Percentiles rank a stretch among this genome's conserved stretches.
Conservation (phyloP, 2,113 vertebrate species). For the Pelusios castaneus region DNA sequence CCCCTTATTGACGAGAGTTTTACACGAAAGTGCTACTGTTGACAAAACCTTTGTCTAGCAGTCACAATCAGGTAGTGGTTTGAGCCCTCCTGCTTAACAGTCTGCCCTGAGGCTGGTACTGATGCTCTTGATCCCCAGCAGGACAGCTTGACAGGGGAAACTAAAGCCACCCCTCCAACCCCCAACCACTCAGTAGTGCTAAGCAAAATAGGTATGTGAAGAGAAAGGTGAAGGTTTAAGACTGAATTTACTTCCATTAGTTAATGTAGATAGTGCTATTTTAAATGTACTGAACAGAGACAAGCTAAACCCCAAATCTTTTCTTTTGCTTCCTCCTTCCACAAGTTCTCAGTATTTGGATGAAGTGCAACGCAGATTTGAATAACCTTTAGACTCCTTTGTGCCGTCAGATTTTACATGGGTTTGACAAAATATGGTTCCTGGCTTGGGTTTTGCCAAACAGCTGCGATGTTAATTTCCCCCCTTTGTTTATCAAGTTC, state of each 20-base stretch:
- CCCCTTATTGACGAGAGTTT: too few relatives aligned
- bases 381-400: background rate
- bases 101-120: too few relatives aligned
- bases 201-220: background rate
- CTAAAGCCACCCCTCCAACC: too few relatives aligned
- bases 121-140: background rate
- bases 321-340: background rate
- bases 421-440: rapidly evolving
- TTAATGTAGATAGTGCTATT: background rate
- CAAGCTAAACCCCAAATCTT: background rate
- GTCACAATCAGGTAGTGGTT: too few relatives aligned
- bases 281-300: background rate
- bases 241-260: background rate
- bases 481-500: background rate
- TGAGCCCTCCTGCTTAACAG: too few relatives aligned
- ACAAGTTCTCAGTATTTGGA: background rate
- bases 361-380: background rate
- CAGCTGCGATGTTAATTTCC: background rate
- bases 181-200: background rate
- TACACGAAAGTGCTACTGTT: too few relatives aligned
- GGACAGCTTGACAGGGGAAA: background rate
- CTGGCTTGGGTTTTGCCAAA: background rate
- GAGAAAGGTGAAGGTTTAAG: background rate
- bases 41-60: too few relatives aligned
- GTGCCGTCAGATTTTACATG: background rate